These are phyloP conservation scores for Drosophila nasuta DNA, from an alignment of 1,140 invertebrate genomes.

Conservation along the genomic window DNA sequence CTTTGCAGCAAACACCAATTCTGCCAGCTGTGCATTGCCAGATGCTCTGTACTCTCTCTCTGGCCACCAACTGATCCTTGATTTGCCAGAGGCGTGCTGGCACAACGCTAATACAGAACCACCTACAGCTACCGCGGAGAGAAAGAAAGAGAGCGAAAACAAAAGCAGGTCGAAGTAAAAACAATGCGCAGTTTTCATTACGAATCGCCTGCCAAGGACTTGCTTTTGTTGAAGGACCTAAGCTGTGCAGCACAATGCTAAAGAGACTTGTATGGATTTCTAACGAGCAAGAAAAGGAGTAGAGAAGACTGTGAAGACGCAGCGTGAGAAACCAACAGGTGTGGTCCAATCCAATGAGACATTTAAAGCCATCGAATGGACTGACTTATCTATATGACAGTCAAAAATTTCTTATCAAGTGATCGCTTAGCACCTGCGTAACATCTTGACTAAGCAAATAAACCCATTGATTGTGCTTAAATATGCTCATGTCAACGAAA, in stretches of 20 bases:
- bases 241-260: slow-evolving; percentile 31
- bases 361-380: slow-evolving; percentile 10
- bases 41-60: background rate
- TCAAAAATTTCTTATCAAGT: slow-evolving; percentile 48
- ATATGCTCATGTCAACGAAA: slow-evolving; percentile 74
- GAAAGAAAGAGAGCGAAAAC: background rate
- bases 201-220: slow-evolving; percentile 32
- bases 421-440: slow-evolving; percentile 67
- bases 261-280: slow-evolving; percentile 39
- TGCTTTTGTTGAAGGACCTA: slow-evolving; percentile 29
- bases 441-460: slow-evolving; percentile 53
- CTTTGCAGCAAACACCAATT: slow-evolving; percentile 1
- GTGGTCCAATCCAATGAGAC: slow-evolving; percentile 31
- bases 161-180: slow-evolving; percentile 3
- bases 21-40: slow-evolving; percentile 22
- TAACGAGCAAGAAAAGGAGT: slow-evolving; percentile 10
- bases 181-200: slow-evolving; percentile 38
- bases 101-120: slow-evolving; percentile 32
- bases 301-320: slow-evolving; percentile 1
- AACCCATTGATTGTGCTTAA: slow-evolving; percentile 75
- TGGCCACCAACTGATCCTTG: slow-evolving; percentile 16
- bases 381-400: background rate
- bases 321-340: slow-evolving; percentile 42
- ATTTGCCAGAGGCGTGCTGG: slow-evolving; percentile 32
- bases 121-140: slow-evolving; percentile 40